These are phyloP conservation scores for Physella acuta DNA, from an alignment of 1,140 invertebrate genomes.

Conservation along the genomic window DNA sequence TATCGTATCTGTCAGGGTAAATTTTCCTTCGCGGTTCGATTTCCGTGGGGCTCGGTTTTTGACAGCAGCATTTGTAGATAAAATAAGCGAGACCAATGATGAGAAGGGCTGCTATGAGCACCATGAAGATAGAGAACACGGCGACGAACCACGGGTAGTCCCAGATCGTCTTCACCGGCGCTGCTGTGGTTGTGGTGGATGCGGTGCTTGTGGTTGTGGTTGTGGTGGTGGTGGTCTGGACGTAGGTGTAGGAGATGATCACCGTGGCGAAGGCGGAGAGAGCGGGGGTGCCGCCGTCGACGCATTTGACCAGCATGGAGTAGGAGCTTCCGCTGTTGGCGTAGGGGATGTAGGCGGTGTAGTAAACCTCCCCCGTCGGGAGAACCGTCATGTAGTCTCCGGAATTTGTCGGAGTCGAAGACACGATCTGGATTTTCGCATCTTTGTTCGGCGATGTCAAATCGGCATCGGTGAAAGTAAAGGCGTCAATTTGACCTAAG, in stretches of 20 bases:
- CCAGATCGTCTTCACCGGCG: slow-evolving; percentile 13
- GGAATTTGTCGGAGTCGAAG: not conserved
- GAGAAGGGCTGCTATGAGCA: not conserved
- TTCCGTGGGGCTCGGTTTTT: not conserved
- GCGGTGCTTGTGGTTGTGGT: slow-evolving; percentile 1
- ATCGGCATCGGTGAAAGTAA: not conserved
- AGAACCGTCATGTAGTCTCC: not conserved
- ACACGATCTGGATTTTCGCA: not conserved
- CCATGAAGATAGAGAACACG: slow-evolving; percentile 1
- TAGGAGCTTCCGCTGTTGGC: slow-evolving; percentile 17
- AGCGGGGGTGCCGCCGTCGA: slow-evolving; percentile 20
- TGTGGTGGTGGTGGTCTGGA: slow-evolving; percentile 29
- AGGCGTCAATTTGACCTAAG: not conserved
- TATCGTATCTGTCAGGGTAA: not conserved
- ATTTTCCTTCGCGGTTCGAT: slow-evolving; percentile 1
- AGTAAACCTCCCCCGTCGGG: not conserved
- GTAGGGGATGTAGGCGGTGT: slow-evolving; percentile 15
- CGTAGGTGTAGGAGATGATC: slow-evolving; percentile 18
- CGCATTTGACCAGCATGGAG: slow-evolving; percentile 20
- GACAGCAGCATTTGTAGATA: slow-evolving; percentile 8
- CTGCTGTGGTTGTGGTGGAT: slow-evolving; percentile 20
- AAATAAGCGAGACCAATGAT: not conserved
- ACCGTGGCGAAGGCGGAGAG: slow-evolving; percentile 23
- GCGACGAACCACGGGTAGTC: slow-evolving; percentile 4
- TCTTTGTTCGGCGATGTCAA: slow-evolving; percentile 5